Base-by-base conservation (phyloP, 2,888 invertebrate genomes). In the Magallana nippona region DNA sequence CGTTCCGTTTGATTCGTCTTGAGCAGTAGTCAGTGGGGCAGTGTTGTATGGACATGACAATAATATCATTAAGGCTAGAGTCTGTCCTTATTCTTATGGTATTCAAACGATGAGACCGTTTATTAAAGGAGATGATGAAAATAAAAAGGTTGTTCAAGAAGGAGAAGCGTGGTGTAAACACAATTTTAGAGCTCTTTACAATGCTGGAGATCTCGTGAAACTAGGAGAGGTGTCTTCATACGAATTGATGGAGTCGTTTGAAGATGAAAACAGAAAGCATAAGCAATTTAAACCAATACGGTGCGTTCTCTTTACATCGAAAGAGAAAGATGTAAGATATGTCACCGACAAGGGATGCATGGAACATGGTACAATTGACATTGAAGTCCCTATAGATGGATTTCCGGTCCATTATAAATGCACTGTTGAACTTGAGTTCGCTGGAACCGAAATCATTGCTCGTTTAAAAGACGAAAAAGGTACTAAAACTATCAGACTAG, bases 381-480 rank as follows among this genome's bases (percentile, higher is more conserved):
- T 83, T 27, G 80, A 80, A 11, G 77, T 60, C 8, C 83, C 83
- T 10, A 19, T 78, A 32, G 60, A 77, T 1, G 71, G 80, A 19
- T 83, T 80, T 71, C 83, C 81, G 5, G 32, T n/a, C 13, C 77
- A 83, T 56, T 83, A 80, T 57, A 55, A 32, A 44, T 80, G 83
- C 2, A 78, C 56, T 58, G 80, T 81, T 58, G 81, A 81, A 81
- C 71, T 83, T 0, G 83, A 83, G 80, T 80, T 83, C 19, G 83
- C 80, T 15, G 83, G 83, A 22, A 83, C 83, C 19, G 83, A 83
- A 78, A 83, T 83, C 11, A 81, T 83, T 58, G 83, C 80, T 44
- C 83, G 81, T 27, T 62, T 83, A n/a, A 81, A 77, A 44, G 80
- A 83, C 19, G 55, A 44, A 19, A 15, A 58, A 3, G 27, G 60